Evolutionary conservation across 2,113 vertebrate genomes (phyloP), one percentile per base, ranked within the genome.

Genomic region (Dermatemys mawii): DNA sequence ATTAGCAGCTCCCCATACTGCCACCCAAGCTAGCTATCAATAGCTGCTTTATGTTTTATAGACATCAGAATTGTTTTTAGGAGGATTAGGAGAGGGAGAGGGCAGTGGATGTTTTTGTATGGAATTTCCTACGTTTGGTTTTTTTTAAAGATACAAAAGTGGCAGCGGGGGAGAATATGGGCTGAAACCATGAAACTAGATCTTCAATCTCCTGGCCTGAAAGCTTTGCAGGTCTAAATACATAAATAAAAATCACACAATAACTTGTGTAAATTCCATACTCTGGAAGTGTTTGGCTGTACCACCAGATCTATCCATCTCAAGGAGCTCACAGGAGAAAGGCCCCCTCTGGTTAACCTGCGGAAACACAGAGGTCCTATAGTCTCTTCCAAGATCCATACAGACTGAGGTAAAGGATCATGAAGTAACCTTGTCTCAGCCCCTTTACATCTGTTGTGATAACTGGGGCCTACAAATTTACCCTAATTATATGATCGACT

Each of bases 231-330:
- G 55, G 38, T 22, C 8, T 44, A 29, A 24, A 86, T 50, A 50
- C 16, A 50, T 50, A 79, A 41, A 26, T 48, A 60, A 32, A 11
- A 53, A 38, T 17, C 35, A 17, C 11, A 14, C 35, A 70, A 19
- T 70, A n/a, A 6, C n/a, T 57, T 0, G 0, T 27, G 11, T n/a
- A 24, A 81, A 84, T 8, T n/a, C 41, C 1, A 0, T 4, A 2
- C 1, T 1, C 0, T 0, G 55, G 78, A 86, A 1, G 3, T 4
- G 0, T 67, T 93, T 92, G 88, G 94, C 81, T 82, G 22, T 0
- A 0, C 35, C 81, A 29, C 22, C n/a, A 70, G 35, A 19, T 35
- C 63, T 70, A 35, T 14, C 17, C 16, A 70, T 6, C 63, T 9
- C 35, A 21, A 16, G 7, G 16, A n/a, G 16, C 17, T 38, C 63